Evolutionary conservation across 2,113 vertebrate species (phyloP).

Genomic region (Pedionomus torquatus): DNA sequence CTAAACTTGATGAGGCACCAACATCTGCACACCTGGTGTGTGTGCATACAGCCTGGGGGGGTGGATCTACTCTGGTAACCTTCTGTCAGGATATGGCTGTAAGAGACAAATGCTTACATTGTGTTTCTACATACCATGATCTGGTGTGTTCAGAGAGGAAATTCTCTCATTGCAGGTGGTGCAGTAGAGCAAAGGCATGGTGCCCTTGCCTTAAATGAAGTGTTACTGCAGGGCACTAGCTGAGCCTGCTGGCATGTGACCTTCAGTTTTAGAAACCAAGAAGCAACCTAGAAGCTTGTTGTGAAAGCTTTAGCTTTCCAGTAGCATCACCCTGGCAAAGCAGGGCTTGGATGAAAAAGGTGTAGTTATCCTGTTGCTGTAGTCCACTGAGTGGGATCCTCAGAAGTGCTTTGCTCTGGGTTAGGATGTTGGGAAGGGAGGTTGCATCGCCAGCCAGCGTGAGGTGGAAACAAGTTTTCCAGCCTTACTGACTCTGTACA

Average conservation of each 20-base stretch:
- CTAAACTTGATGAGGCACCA: neutral
- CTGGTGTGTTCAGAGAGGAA: neutral
- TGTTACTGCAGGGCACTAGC: neutral
- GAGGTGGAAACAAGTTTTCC: neutral
- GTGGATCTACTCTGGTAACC: neutral
- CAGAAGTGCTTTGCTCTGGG: neutral
- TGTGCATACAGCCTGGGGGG: neutral
- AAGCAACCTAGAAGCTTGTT: neutral
- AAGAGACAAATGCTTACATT: neutral
- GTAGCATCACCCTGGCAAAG: neutral
- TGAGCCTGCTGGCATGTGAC: neutral
- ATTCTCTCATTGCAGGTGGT: neutral
- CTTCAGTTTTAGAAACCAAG: neutral
- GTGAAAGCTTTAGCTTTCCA: neutral
- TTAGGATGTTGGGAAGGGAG: neutral
- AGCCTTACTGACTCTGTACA: neutral
- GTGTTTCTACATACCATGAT: neutral
- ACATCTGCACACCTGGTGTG: accelerated
- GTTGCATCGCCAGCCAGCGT: neutral
- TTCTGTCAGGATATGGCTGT: neutral
- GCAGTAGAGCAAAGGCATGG: neutral
- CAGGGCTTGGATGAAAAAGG: neutral
- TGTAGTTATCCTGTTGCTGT: neutral
- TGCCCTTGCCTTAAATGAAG: neutral
- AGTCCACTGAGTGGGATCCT: neutral